Conservation (phyloP, 2,797 vertebrate species). For the Liparis tanakae region DNA sequence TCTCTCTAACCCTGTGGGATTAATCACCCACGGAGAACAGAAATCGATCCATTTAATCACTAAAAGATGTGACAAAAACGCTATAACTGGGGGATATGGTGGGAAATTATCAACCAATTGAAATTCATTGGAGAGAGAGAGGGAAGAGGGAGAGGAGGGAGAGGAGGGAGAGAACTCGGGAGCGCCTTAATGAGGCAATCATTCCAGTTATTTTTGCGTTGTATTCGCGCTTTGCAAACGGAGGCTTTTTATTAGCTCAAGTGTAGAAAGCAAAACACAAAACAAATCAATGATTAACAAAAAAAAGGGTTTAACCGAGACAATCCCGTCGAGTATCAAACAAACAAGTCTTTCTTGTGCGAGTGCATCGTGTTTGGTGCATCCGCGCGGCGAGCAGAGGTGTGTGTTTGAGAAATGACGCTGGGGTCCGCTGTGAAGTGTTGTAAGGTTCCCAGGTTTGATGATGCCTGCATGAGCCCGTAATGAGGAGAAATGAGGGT, state of each 20-base stretch:
- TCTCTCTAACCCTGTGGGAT: constrained; percentile 77
- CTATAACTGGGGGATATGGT: constrained; percentile 65
- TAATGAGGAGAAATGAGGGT: constrained; percentile 81
- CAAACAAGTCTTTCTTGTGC: constrained; percentile 5
- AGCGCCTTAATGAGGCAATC: constrained; percentile 62
- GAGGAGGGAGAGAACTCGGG: constrained; percentile 26
- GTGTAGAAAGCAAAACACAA: constrained; percentile 35
- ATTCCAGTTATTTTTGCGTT: constrained; percentile 50
- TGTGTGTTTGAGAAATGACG: constrained; percentile 49
- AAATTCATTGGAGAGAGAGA: constrained; percentile 65
- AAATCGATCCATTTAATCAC: constrained; percentile 82
- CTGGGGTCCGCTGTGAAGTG: constrained; percentile 50
- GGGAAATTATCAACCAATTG: constrained; percentile 77
- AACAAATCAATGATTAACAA: constrained; percentile 48
- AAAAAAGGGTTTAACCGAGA: constrained; percentile 38
- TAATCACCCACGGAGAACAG: constrained; percentile 78
- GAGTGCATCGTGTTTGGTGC: constrained; percentile 35
- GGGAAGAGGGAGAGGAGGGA: constrained; percentile 6
- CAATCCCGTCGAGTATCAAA: constrained; percentile 28
- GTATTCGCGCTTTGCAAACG: constrained; percentile 15
- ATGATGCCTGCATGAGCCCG: constrained; percentile 75
- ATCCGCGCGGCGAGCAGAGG: constrained; percentile 33
- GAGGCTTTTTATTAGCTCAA: constrained; percentile 49
- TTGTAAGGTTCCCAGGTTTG: constrained; percentile 67
- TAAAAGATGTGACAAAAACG: constrained; percentile 77